Conservation (phyloP, 1,140 invertebrate genomes). For the Linepithema humile region DNA sequence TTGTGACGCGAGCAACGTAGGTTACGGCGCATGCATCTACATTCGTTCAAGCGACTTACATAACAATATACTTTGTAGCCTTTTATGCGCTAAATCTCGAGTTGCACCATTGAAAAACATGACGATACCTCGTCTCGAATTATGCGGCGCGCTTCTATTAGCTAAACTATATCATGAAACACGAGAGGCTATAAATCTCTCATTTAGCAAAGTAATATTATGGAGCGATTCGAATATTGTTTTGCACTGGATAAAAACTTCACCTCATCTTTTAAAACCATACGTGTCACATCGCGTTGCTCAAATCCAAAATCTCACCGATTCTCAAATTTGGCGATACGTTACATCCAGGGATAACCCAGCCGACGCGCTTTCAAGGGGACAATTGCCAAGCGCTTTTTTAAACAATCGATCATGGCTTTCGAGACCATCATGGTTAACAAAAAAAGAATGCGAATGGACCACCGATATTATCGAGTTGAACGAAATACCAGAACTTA, state of each 20-base stretch:
- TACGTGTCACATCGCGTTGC: slow-evolving; percentile 76
- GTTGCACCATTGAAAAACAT: not conserved
- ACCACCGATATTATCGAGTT: not conserved
- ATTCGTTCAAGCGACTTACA: slow-evolving; percentile 29
- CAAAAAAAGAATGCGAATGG: not conserved
- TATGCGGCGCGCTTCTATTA: not conserved
- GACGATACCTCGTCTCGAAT: not conserved
- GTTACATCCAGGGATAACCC: slow-evolving; percentile 75
- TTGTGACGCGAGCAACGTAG: slow-evolving; percentile 43
- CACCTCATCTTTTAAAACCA: slow-evolving; percentile 59
- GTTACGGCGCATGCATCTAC: slow-evolving; percentile 54
- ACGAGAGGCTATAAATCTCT: accelerated
- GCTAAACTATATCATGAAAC: not conserved
- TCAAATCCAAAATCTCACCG: slow-evolving; percentile 74
- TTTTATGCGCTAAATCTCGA: slow-evolving; percentile 1
- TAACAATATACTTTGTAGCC: not conserved
- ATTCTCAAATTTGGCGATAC: slow-evolving; percentile 74
- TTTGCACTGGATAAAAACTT: slow-evolving; percentile 69
- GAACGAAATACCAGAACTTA: not conserved
- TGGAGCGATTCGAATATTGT: slow-evolving; percentile 50
- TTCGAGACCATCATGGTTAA: not conserved
- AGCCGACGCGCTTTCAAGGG: slow-evolving; percentile 67
- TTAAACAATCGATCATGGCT: not conserved
- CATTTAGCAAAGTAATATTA: not conserved
- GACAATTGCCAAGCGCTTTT: not conserved